phyloP scores from a whole-genome alignment of 2,888 invertebrate genomes.

The Beris chalybata region DNA sequence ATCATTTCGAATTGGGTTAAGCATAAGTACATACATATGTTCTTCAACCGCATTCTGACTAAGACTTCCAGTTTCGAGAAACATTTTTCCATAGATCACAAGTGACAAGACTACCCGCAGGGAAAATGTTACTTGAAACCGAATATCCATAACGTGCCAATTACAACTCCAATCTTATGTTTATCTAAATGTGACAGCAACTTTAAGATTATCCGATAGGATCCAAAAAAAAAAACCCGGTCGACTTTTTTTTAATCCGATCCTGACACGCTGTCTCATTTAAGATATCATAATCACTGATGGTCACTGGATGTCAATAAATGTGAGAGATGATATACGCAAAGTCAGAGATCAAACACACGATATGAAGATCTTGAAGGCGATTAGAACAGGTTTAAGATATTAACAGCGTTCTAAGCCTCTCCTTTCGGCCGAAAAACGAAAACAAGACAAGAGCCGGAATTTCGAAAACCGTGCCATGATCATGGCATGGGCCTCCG shows the following conservation, averaged over 20 bases:
- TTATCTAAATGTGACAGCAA: conserved; percentile 19
- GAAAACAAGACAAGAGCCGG: not conserved
- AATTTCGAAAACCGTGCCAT: not conserved
- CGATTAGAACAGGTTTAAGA: conserved; percentile 24
- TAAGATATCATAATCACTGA: conserved; percentile 36
- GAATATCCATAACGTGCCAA: too few relatives aligned
- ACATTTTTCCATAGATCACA: too few relatives aligned
- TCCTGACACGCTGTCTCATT: conserved; percentile 34
- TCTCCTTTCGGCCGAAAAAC: conserved; percentile 11
- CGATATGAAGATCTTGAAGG: conserved; percentile 7
- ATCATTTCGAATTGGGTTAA: too few relatives aligned
- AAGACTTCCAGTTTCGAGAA: too few relatives aligned
- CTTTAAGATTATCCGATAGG: conserved; percentile 22
- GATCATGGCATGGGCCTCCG: not conserved
- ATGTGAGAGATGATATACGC: conserved; percentile 22
- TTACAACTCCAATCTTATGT: too few relatives aligned
- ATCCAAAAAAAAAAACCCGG: not conserved
- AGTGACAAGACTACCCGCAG: too few relatives aligned
- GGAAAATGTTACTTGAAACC: too few relatives aligned
- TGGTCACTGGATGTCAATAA: conserved; percentile 33
- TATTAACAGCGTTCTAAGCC: not conserved
- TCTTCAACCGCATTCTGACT: too few relatives aligned
- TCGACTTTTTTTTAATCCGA: conserved; percentile 32
- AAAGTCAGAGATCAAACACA: conserved; percentile 12
- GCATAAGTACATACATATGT: too few relatives aligned